A percentile compares a stretch with the other conserved stretches of the same genome.
Evolutionary conservation across 1,140 invertebrate genomes (phyloP).

Genomic region (Neodiprion lecontei): DNA sequence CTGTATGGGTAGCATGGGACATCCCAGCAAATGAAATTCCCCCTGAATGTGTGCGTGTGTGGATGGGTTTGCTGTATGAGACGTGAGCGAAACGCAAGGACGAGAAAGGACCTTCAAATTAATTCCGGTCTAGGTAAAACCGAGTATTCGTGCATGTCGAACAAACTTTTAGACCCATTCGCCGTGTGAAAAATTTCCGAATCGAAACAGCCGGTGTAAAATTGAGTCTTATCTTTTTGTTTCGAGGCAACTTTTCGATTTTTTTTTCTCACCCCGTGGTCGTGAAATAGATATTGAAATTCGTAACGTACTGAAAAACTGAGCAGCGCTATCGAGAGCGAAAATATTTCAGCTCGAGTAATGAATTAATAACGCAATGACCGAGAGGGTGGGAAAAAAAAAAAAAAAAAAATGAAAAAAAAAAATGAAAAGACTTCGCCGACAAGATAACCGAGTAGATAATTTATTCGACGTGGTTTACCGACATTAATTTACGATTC

Average conservation of each 20-base stretch:
- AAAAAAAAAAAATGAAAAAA: not conserved
- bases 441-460: not conserved
- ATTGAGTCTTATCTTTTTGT: no score
- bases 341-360: no score
- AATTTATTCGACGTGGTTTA: not conserved
- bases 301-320: no score
- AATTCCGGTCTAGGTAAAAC: not conserved
- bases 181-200: no score
- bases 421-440: not conserved
- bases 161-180: no score
- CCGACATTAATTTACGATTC: conserved; percentile 1
- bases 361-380: no score
- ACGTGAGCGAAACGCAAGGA: not conserved
- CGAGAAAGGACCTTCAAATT: not conserved
- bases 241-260: no score
- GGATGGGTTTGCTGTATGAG: not conserved
- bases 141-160: no score
- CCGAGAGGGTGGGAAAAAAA: not conserved
- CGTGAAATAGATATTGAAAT: no score
- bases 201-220: no score
- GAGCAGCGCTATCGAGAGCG: no score
- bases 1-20: not conserved
- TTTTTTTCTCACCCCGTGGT: no score
- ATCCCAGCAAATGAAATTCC: not conserved
- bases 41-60: not conserved